A percentile compares a stretch with the other conserved stretches of the same genome.
Evolutionary conservation across 1,140 invertebrate species (phyloP).

Genomic region (Hycleus phaleratus): DNA sequence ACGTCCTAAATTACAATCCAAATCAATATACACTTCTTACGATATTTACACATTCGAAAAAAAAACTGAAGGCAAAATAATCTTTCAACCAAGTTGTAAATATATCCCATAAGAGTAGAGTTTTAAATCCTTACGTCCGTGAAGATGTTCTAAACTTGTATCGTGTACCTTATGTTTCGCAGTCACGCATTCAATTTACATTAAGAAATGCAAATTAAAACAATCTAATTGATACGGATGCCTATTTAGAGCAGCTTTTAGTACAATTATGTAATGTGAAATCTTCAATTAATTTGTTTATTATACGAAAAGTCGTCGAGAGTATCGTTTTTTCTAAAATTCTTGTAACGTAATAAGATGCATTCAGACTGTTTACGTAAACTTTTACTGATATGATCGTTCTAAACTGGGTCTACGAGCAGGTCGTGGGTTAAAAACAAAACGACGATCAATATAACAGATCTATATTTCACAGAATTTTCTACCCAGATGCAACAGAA

Average conservation of each 20-base stretch:
- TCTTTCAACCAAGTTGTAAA: slow-evolving; percentile 16
- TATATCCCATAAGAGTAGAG: slow-evolving; percentile 11
- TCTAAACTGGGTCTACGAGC: neutral
- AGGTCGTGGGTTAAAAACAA: slow-evolving; percentile 1
- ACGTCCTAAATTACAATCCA: too few relatives aligned
- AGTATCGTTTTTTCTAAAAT: too few relatives aligned
- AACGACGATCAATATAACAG: neutral
- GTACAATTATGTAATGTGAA: too few relatives aligned
- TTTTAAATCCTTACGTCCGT: slow-evolving; percentile 4
- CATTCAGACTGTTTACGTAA: slow-evolving; percentile 10
- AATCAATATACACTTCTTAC: too few relatives aligned
- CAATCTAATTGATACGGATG: too few relatives aligned
- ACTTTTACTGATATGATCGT: neutral
- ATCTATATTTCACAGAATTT: slow-evolving; percentile 12
- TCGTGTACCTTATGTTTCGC: neutral
- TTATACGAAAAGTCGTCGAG: too few relatives aligned
- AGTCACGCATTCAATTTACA: slow-evolving; percentile 4
- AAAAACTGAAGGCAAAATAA: neutral
- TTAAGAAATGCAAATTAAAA: slow-evolving; percentile 5
- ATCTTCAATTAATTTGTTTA: too few relatives aligned
- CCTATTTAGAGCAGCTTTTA: too few relatives aligned
- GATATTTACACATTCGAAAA: too few relatives aligned
- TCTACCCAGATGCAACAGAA: slow-evolving; percentile 1
- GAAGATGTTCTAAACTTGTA: slow-evolving; percentile 14
- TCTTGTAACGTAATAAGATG: neutral